A percentile compares a stretch with the other conserved stretches of the same genome.
phyloP scores from a whole-genome alignment of 2,888 invertebrate genomes.

The Eurois occulta region DNA sequence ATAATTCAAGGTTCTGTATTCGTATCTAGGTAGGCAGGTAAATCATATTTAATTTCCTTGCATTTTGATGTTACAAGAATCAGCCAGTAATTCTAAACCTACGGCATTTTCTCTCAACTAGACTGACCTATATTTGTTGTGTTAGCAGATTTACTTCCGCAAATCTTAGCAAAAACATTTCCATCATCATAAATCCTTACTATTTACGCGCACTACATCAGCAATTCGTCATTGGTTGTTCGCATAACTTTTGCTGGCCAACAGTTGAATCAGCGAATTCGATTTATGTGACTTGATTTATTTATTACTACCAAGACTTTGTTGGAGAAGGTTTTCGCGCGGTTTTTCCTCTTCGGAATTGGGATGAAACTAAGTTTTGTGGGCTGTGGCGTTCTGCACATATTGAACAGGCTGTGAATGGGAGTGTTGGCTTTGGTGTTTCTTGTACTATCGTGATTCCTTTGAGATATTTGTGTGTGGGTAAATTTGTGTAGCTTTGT shows the following conservation, averaged over 20 bases:
- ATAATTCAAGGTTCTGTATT: background rate
- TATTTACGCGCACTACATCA: conserved; percentile 28
- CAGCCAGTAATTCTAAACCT: background rate
- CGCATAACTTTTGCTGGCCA: conserved; percentile 79
- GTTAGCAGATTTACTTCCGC: background rate
- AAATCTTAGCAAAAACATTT: conserved; percentile 22
- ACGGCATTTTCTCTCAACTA: background rate
- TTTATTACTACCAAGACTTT: conserved; percentile 62
- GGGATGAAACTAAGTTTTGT: conserved; percentile 53
- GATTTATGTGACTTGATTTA: conserved; percentile 81
- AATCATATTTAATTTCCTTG: background rate
- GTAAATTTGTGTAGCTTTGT: too few species aligned
- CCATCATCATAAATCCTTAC: conserved; percentile 14
- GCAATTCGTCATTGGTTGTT: conserved; percentile 79
- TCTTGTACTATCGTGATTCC: conserved; percentile 14
- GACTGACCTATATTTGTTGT: background rate
- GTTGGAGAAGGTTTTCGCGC: conserved; percentile 32
- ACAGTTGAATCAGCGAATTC: conserved; percentile 80
- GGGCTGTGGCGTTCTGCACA: conserved; percentile 29
- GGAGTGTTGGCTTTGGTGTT: conserved; percentile 33
- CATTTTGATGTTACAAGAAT: background rate
- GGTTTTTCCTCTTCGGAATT: conserved; percentile 53
- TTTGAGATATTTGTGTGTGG: conserved; percentile 19
- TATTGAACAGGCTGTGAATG: conserved; percentile 48
- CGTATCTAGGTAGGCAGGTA: background rate